These are phyloP conservation scores for Telmatochromis brachygnathus DNA, from an alignment of 2,113 vertebrate genomes.

Conservation along the genomic window DNA sequence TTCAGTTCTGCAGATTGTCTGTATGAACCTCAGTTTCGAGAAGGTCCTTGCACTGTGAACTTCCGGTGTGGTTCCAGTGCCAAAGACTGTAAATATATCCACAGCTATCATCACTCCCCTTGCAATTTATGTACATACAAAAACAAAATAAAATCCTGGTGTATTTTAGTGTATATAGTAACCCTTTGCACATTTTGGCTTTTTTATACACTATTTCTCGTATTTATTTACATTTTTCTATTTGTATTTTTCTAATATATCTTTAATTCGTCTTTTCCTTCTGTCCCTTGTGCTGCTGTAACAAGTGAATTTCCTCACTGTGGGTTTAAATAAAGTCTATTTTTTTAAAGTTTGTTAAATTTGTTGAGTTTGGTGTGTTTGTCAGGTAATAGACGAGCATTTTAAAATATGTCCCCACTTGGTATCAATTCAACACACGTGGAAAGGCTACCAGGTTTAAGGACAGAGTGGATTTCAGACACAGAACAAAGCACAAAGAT, in stretches of 20 bases:
- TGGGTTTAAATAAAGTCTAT: background rate
- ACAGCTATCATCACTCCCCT: background rate
- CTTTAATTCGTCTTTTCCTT: background rate
- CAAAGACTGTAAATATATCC: background rate
- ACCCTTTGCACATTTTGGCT: background rate
- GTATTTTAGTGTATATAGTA: background rate
- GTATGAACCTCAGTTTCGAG: background rate
- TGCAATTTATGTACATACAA: background rate
- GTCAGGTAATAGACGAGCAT: background rate
- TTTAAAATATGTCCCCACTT: background rate
- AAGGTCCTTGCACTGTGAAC: background rate
- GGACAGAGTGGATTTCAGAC: background rate
- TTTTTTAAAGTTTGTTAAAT: background rate
- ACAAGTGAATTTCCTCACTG: background rate
- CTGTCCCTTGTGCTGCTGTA: background rate
- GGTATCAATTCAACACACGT: slow-evolving; percentile 8
- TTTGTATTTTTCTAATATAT: background rate
- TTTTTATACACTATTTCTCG: background rate
- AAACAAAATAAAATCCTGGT: background rate
- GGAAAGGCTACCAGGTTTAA: background rate
- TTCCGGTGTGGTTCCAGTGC: background rate
- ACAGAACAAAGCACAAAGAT: background rate
- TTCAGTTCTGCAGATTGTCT: rapidly evolving
- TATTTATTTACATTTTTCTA: background rate
- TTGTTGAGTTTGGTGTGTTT: background rate